A percentile compares a stretch with the other conserved stretches of the same genome.
phyloP scores from a whole-genome alignment of 2,113 vertebrate genomes.

The Sialia sialis region DNA sequence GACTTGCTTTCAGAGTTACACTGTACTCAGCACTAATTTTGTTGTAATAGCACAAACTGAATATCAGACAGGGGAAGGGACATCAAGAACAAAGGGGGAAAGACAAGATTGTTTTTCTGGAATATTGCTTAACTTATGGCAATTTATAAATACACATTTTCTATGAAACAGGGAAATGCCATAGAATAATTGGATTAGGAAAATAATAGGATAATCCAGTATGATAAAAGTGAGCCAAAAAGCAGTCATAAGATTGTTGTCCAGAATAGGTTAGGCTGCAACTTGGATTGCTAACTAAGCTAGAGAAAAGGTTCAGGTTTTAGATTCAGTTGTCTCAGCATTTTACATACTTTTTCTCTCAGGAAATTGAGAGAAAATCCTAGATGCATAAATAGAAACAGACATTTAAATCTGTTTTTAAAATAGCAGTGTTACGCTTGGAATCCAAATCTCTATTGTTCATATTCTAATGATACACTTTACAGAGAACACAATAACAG shows the following conservation, averaged over 20 bases:
- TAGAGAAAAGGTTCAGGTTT: not conserved
- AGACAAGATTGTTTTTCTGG: not conserved
- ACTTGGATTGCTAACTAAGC: not conserved
- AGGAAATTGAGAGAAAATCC: not conserved
- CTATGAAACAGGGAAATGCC: not conserved
- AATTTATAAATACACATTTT: not conserved
- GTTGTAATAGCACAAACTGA: not conserved
- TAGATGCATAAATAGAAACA: not conserved
- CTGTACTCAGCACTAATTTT: not conserved
- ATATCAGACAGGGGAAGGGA: not conserved
- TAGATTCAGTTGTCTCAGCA: not conserved
- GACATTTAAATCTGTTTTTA: not conserved
- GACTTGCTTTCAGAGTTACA: not conserved
- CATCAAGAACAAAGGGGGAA: not conserved
- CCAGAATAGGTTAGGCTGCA: not conserved
- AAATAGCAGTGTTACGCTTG: fast-evolving
- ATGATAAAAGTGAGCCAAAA: not conserved
- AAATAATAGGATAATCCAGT: not conserved
- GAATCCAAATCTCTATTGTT: not conserved
- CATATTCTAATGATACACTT: not conserved
- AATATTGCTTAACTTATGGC: not conserved
- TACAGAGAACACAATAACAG: not conserved
- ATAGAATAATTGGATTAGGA: not conserved
- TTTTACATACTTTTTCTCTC: not conserved
- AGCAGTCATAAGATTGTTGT: not conserved